Percentiles rank a stretch among this genome's conserved stretches.
These are phyloP conservation scores for Zaprionus lachaisei DNA, from an alignment of 1,140 invertebrate genomes.

Conservation along the genomic window DNA sequence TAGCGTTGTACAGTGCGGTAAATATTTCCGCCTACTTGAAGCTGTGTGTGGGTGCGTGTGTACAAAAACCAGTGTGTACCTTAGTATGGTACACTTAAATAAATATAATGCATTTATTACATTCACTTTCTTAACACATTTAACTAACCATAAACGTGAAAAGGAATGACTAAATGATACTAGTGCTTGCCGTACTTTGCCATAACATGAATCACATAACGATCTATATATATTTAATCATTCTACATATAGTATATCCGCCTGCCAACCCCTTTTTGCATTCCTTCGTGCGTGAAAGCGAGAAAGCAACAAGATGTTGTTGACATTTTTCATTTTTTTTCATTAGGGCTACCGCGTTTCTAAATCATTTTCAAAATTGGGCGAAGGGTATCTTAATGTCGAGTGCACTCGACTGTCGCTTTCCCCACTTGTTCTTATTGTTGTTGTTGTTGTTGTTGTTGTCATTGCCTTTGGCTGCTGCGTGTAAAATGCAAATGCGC, in stretches of 20 bases:
- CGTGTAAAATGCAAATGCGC: conserved; percentile 82
- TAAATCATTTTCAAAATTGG: neutral
- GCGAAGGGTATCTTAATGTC: conserved; percentile 1
- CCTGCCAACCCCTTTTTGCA: neutral
- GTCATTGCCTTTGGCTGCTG: conserved; percentile 54
- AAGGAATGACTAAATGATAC: no score
- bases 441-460: conserved; percentile 27
- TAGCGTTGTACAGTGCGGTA: conserved; percentile 82
- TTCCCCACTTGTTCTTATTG: neutral
- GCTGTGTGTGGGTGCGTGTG: conserved; percentile 20
- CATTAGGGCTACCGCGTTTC: neutral
- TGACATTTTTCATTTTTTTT: neutral
- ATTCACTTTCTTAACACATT: no score
- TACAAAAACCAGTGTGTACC: neutral
- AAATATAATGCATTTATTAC: no score
- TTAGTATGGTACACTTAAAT: no score
- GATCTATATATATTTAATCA: no score
- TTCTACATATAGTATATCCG: no score
- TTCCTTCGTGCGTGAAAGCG: neutral
- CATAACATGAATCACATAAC: no score
- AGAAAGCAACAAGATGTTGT: neutral
- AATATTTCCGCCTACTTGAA: conserved; percentile 79
- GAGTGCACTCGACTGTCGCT: neutral
- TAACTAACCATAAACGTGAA: no score
- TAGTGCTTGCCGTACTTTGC: no score